Evolutionary conservation across 2,113 vertebrate species (phyloP).

Genomic region (Egretta garzetta): DNA sequence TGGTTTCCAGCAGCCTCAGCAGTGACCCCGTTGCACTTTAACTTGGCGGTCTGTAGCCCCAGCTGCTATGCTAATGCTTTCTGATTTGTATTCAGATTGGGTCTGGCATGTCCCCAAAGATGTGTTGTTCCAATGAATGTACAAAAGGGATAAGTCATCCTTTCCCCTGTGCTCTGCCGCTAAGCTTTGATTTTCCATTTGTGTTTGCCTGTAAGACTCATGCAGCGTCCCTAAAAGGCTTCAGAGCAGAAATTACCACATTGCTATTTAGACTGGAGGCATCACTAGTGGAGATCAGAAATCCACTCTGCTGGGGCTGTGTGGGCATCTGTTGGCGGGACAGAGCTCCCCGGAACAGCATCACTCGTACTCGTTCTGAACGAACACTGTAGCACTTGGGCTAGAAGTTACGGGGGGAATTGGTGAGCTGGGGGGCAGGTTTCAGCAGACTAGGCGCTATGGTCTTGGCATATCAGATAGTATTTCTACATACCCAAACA

Average conservation of each 20-base stretch:
- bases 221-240: not conserved
- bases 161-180: not conserved
- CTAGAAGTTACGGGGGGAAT: not conserved
- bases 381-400: not conserved
- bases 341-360: not conserved
- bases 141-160: not conserved
- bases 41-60: not conserved
- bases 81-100: not conserved
- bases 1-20: not conserved
- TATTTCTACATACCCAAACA: not conserved
- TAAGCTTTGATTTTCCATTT: not conserved
- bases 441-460: not conserved
- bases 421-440: not conserved
- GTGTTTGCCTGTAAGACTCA: not conserved
- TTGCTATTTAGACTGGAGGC: not conserved
- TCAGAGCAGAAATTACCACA: not conserved
- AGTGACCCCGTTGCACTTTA: not conserved
- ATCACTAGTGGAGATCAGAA: not conserved
- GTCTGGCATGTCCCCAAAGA: not conserved
- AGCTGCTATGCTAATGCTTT: not conserved
- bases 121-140: not conserved
- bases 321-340: not conserved
- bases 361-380: accelerated
- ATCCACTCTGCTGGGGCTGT: not conserved
- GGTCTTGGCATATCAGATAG: not conserved